Conservation (phyloP, 2,797 vertebrate species). For the Schizopygopsis pylzovi region DNA sequence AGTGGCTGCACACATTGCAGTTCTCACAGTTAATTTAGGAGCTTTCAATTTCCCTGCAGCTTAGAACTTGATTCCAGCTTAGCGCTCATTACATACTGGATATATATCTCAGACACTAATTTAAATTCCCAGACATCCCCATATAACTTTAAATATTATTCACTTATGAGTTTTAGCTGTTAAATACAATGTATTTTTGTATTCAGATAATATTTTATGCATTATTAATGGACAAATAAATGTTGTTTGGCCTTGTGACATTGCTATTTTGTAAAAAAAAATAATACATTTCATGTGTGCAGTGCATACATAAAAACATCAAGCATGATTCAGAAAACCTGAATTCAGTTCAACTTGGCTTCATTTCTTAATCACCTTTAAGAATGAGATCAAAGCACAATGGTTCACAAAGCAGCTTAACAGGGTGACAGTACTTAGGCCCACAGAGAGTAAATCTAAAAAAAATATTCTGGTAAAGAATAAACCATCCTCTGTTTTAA, state of each 20-base stretch:
- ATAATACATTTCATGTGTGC: neutral
- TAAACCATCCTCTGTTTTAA: neutral
- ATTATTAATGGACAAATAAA: neutral
- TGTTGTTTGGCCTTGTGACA: neutral
- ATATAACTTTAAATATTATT: neutral
- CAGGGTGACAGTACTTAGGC: neutral
- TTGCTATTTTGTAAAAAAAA: neutral
- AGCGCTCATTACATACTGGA: conserved; percentile 38
- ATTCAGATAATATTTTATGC: neutral
- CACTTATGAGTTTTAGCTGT: neutral
- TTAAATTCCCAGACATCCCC: conserved; percentile 66
- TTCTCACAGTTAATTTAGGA: conserved; percentile 27
- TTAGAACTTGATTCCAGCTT: conserved; percentile 15
- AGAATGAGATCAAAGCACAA: conserved; percentile 28
- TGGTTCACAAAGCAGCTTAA: conserved; percentile 26
- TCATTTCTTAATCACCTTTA: neutral
- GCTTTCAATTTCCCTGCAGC: conserved; percentile 20
- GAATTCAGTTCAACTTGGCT: neutral
- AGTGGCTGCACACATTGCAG: neutral
- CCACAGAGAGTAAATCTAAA: neutral
- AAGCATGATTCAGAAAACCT: neutral
- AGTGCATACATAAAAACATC: neutral
- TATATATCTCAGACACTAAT: conserved; percentile 57
- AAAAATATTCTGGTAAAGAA: neutral
- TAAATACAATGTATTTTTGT: neutral